phyloP scores from a whole-genome alignment of 2,888 invertebrate species.

The Neoascia interrupta region DNA sequence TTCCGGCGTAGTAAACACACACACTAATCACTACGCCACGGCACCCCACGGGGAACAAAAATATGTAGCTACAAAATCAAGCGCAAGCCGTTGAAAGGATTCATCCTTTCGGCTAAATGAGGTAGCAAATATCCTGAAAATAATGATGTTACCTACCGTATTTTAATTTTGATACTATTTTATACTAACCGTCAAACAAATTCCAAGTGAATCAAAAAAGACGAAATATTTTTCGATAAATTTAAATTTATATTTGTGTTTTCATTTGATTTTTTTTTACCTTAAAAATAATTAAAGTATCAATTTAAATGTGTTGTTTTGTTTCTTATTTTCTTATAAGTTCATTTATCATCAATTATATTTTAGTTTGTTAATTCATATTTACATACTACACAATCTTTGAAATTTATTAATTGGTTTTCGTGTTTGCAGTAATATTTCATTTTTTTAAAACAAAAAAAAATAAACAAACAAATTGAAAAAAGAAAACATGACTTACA shows the following conservation, averaged over 20 bases:
- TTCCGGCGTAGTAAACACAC: too few relatives aligned
- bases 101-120: too few relatives aligned
- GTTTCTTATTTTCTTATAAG: slow-evolving; percentile 2
- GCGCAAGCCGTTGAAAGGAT: too few relatives aligned
- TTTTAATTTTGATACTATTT: too few relatives aligned
- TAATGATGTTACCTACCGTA: too few relatives aligned
- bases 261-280: slow-evolving; percentile 56
- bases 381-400: slow-evolving; percentile 55
- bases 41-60: too few relatives aligned
- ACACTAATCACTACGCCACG: too few relatives aligned
- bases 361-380: slow-evolving; percentile 56
- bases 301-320: slow-evolving; percentile 40
- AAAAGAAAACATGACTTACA: slow-evolving; percentile 20
- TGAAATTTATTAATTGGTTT: slow-evolving; percentile 32
- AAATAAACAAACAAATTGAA: slow-evolving; percentile 13
- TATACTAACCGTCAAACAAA: too few relatives aligned
- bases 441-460: slow-evolving; percentile 15
- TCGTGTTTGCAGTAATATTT: slow-evolving; percentile 39
- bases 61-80: too few relatives aligned
- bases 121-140: too few relatives aligned
- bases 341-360: slow-evolving; percentile 29
- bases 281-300: slow-evolving; percentile 69
- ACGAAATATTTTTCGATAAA: slow-evolving; percentile 21
- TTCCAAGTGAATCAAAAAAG: too few relatives aligned
- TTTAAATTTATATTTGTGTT: slow-evolving; percentile 62